These are phyloP conservation scores for Pachyramphus minor DNA, from an alignment of 2,113 vertebrate species.

Conservation along the genomic window DNA sequence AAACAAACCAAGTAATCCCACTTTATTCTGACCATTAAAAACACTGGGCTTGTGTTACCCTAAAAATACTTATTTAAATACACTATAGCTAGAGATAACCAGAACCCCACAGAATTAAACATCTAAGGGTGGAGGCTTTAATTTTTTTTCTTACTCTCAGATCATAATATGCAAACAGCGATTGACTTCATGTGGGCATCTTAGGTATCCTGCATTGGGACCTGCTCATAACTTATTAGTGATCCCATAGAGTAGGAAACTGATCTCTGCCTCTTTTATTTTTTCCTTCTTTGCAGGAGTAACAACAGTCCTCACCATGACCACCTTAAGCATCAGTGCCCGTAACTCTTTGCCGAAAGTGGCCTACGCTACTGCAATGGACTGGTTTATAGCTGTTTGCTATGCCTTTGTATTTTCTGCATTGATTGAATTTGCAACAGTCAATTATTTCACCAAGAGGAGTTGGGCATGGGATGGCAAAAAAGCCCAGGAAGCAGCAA, in stretches of 20 bases:
- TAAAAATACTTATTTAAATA: not conserved
- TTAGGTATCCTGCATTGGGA: not conserved
- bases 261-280: not conserved
- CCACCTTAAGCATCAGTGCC: constrained; percentile 96
- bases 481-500: constrained; percentile 92
- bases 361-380: constrained; percentile 97
- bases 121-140: not conserved
- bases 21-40: not conserved
- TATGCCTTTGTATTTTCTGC: constrained; percentile 98
- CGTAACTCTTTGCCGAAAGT: constrained; percentile 96
- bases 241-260: not conserved
- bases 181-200: not conserved
- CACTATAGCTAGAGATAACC: not conserved
- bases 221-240: not conserved
- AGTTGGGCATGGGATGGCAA: constrained; percentile 99
- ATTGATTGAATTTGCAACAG: constrained; percentile 95
- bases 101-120: not conserved
- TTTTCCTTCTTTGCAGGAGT: constrained; percentile 77
- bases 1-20: not conserved
- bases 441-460: constrained; percentile 98
- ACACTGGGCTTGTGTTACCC: not conserved
- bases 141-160: not conserved
- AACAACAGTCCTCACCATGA: constrained; percentile 98
- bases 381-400: constrained; percentile 99
- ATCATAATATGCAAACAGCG: fast-evolving